Base-by-base conservation (phyloP, 1,140 invertebrate genomes). In the Seison nebaliae region DNA sequence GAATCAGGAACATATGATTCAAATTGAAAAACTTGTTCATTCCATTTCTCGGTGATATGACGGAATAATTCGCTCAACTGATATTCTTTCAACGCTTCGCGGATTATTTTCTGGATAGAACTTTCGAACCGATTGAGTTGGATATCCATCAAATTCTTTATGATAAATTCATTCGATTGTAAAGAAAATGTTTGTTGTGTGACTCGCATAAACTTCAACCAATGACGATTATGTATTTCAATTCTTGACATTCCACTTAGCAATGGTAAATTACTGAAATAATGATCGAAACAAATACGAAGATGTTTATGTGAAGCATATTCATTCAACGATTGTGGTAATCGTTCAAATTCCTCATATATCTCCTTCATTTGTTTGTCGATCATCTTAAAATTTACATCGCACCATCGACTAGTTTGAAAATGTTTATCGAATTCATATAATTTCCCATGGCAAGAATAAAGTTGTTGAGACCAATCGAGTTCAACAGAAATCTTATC, bases 161-260 rank as follows among this genome's bases (percentile, higher is more conserved):
- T 39, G 42, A 50, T 54, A 44, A 60, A 60, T 18, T 57, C 50
- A 46, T 51, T 54, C 18, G 50, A 52, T 42, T 60, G 56, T 32
- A 60, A 45, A 41, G 51, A 52, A 47, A 60, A 58, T 11, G 52
- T 50, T 33, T 49, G 53, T 29, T 51, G 51, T 28, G 56, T 57
- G 11, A 57, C 54, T 29, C 51, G 47, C 57, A 60, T 60, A 19
- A 60, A 54, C 44, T 57, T 49, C 8, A 57, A 43, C 57, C 57
- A 60, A 41, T 59, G 57, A 19, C 56, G 52, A 46, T 55, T 59
- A n/a, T 54, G 46, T 21, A 60, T 60, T 48, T 57, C 56, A 28
- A 26, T 33, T 34, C 28, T 32, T 29, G 29, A 28, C 4, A 40
- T 16, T 12, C 28, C 23, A 22, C 33, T 24, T 6, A 40, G 7